Evolutionary conservation across 2,797 vertebrate genomes (phyloP), one percentile per base, ranked within the genome.

Genomic region (Periparus ater): DNA sequence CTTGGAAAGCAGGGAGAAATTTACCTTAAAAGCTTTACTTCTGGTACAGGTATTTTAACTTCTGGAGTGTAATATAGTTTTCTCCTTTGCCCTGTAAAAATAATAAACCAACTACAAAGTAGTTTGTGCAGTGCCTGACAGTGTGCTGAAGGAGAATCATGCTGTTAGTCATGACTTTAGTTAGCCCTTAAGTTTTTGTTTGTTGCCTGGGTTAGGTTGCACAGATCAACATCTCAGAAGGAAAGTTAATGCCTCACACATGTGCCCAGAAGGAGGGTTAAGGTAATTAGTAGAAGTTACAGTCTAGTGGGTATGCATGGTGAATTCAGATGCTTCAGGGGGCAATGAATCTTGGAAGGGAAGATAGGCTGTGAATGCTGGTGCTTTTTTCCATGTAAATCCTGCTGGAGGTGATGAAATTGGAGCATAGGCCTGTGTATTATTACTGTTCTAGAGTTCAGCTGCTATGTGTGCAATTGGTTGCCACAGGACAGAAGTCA

Each of bases 401-500:
- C 60, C 57, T 92, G 32, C 61, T 68, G 3, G 13, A 65, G 61
- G 54, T 40, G 38, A 67, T 91, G 61, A 77, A 75, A 51, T 85
- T 50, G 60, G 68, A 88, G 42, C 38, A 7, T 16, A 61, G 38
- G 17, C 15, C 34, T 82, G 32, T 42, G 22, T 60, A 10, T 61
- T 72, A 27, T 20, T 71, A 18, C 48, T 63, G 1, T 86, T 67
- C 13, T 62, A 0, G 44, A 36, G 11, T 55, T 57, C 36, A 30
- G 0, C 40, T 50, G 26, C 30, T 45, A 23, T 0, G 1, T 26
- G 14, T 67, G 54, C 45, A 15, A 0, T 78, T 1, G 1, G 13
- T 83, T 80, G 57, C 75, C 74, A 50, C 51, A 70, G 44, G 53
- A 83, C n/a, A 74, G 25, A 54, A 48, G 29, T 54, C 29, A 8